These are phyloP conservation scores for Philhelius pedissequus DNA, from an alignment of 2,888 invertebrate genomes.

Conservation along the genomic window DNA sequence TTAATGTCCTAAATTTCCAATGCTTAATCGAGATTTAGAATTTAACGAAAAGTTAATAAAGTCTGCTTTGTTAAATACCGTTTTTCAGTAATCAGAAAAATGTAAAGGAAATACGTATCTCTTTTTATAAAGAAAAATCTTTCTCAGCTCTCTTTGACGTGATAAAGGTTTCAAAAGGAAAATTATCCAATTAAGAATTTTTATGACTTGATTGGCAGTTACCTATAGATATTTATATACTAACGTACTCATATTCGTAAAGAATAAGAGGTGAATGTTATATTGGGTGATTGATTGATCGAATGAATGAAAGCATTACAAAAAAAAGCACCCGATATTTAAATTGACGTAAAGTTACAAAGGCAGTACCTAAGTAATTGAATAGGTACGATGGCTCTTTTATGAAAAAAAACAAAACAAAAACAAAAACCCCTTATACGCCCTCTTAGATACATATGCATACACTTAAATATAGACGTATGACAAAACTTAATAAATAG, in stretches of 20 bases:
- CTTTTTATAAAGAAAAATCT: too few relatives aligned
- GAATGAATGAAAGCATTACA: not conserved
- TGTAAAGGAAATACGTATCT: too few relatives aligned
- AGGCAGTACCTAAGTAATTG: not conserved
- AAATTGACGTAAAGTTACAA: not conserved
- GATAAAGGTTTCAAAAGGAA: not conserved
- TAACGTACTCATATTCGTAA: not conserved
- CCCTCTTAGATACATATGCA: too few relatives aligned
- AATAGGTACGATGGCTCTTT: not conserved
- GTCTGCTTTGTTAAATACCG: too few relatives aligned
- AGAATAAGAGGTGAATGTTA: not conserved
- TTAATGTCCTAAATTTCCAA: too few relatives aligned
- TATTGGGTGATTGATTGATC: conserved; percentile 38
- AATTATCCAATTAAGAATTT: conserved; percentile 50
- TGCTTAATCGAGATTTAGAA: too few relatives aligned
- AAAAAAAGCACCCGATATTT: not conserved
- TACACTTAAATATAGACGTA: too few relatives aligned
- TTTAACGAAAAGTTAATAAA: too few relatives aligned
- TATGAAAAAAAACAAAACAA: not conserved
- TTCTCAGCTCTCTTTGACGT: not conserved
- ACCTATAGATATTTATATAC: not conserved
- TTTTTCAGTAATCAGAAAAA: too few relatives aligned
- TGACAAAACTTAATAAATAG: not conserved
- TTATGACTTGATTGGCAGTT: conserved; percentile 20
- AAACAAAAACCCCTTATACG: not conserved